Conservation (phyloP, 64 coral and sea anemone species). For the Acropora yongei region DNA sequence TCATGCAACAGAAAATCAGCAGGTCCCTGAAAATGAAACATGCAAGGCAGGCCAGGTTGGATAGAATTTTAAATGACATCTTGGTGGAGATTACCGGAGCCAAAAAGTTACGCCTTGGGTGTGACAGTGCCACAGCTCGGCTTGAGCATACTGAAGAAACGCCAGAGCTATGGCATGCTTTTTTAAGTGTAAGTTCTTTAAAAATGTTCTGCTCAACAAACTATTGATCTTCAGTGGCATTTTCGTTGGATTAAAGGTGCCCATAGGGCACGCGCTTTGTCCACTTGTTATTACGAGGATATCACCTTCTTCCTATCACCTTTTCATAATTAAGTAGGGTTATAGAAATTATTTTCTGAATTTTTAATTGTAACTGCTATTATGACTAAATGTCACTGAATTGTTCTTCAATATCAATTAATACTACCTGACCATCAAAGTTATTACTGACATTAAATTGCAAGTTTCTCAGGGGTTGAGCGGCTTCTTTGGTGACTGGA, state of each 20-base stretch:
- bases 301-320: neutral
- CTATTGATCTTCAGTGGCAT: neutral
- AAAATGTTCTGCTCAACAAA: neutral
- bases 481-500: no score
- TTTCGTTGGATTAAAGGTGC: neutral
- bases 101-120: slow-evolving; percentile 76
- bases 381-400: neutral
- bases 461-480: neutral
- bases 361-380: neutral
- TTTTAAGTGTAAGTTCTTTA: slow-evolving; percentile 32
- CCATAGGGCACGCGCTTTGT: neutral
- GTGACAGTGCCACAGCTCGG: slow-evolving; percentile 49
- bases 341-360: neutral
- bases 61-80: slow-evolving; percentile 1
- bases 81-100: slow-evolving; percentile 50
- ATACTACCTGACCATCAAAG: neutral
- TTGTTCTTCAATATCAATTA: neutral
- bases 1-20: neutral
- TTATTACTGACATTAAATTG: neutral
- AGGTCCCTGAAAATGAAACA: neutral
- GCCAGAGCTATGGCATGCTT: slow-evolving; percentile 70
- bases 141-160: slow-evolving; percentile 68
- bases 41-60: neutral
- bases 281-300: neutral
- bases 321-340: no score